Percentiles rank a stretch among this genome's conserved stretches.
These are phyloP conservation scores for Salticus scenicus DNA, from an alignment of 2,888 invertebrate species.

Conservation along the genomic window DNA sequence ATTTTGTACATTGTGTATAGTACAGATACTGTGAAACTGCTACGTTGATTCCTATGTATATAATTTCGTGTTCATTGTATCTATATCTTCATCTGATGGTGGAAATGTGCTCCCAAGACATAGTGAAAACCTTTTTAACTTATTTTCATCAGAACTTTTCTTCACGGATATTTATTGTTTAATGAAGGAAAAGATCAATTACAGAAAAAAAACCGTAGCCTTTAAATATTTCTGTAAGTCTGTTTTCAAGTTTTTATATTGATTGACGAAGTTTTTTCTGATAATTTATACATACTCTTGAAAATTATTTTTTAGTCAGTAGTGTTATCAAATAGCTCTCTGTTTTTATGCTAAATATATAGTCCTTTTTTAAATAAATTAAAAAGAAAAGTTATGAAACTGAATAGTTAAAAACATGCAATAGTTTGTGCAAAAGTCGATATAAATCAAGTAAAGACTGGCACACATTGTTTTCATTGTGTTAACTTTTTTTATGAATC, in stretches of 20 bases:
- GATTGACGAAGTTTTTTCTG: neutral
- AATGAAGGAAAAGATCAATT: no score
- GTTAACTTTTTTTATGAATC: no score
- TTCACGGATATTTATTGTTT: constrained; percentile 8
- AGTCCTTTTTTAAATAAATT: no score
- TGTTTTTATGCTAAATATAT: no score
- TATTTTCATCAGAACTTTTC: neutral
- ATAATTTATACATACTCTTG: neutral
- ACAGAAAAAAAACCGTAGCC: neutral
- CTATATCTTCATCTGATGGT: neutral
- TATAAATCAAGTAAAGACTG: no score
- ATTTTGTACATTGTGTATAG: constrained; percentile 5
- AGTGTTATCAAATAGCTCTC: no score
- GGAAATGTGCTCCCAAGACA: neutral
- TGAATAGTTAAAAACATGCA: no score
- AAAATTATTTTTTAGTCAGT: no score
- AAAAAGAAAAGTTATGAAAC: no score
- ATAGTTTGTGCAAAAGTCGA: no score
- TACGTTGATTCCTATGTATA: constrained; percentile 5
- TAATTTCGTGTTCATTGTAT: neutral
- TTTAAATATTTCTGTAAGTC: neutral
- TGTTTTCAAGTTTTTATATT: neutral
- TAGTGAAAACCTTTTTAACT: neutral
- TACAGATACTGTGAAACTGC: neutral
- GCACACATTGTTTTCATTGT: no score